Percentiles rank a stretch among this genome's conserved stretches.
These are phyloP conservation scores for Ataeniobius toweri DNA, from an alignment of 2,797 vertebrate genomes.

Conservation along the genomic window DNA sequence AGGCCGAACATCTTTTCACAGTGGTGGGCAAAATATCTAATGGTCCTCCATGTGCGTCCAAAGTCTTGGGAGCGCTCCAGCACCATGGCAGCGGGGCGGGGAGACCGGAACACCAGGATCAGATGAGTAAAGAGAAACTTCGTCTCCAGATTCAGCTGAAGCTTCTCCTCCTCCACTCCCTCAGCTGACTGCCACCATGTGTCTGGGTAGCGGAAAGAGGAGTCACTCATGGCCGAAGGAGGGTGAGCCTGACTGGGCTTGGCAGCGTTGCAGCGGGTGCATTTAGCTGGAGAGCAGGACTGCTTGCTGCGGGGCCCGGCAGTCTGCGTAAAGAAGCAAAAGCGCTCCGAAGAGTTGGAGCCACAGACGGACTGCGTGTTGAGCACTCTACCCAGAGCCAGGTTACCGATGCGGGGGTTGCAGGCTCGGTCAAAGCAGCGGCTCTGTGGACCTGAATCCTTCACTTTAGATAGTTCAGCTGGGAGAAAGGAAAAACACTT, in stretches of 20 bases:
- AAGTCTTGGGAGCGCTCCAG: conserved; percentile 93
- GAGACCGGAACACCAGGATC: conserved; percentile 92
- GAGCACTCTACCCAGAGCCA: conserved; percentile 86
- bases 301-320: conserved; percentile 37
- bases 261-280: conserved; percentile 82
- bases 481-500: not conserved
- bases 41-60: conserved; percentile 86
- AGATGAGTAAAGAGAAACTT: conserved; percentile 94
- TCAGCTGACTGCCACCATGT: conserved; percentile 95
- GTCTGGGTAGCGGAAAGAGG: conserved; percentile 87
- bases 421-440: conserved; percentile 87
- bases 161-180: conserved; percentile 80
- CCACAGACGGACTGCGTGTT: conserved; percentile 86
- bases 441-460: conserved; percentile 40
- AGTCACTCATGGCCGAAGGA: conserved; percentile 90
- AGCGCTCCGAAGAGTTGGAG: conserved; percentile 77
- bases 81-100: conserved; percentile 90
- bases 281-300: conserved; percentile 59
- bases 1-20: conserved; percentile 85
- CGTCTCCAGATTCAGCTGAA: conserved; percentile 90
- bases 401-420: conserved; percentile 94
- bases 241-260: conserved; percentile 82
- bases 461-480: conserved; percentile 25
- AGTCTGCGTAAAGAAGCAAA: conserved; percentile 76
- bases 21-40: conserved; percentile 88